Conservation (phyloP, 1,140 invertebrate genomes). For the Brachionus angularis region DNA sequence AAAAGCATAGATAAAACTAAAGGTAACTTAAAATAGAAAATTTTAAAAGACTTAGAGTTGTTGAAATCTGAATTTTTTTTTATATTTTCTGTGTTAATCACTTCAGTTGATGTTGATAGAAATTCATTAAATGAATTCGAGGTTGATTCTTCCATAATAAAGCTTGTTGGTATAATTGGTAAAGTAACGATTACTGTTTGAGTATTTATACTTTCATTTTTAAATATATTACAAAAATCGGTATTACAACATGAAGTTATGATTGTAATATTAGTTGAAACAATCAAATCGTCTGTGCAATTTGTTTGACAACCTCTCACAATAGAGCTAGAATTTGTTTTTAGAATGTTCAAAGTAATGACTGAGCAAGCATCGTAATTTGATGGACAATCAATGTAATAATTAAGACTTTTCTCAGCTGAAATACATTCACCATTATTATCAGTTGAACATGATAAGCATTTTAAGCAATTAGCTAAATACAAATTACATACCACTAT, state of each 20-base stretch:
- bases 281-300: slow-evolving; percentile 9
- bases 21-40: too few species aligned
- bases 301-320: slow-evolving; percentile 14
- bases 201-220: slow-evolving; percentile 5
- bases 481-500: neutral
- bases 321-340: neutral
- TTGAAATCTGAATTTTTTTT: too few species aligned
- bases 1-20: too few species aligned
- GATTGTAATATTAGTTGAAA: slow-evolving; percentile 10
- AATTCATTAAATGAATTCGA: too few species aligned
- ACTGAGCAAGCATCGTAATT: slow-evolving; percentile 2
- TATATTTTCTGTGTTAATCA: too few species aligned
- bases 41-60: too few species aligned
- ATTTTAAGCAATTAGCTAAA: neutral
- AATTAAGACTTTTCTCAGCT: neutral
- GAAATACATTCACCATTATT: slow-evolving; percentile 29
- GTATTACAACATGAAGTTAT: slow-evolving; percentile 1
- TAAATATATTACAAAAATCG: slow-evolving; percentile 13
- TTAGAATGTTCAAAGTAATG: neutral
- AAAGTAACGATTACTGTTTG: neutral
- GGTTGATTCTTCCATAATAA: neutral
- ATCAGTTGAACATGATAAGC: slow-evolving; percentile 22
- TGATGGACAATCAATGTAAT: neutral
- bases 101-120: too few species aligned
- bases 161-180: neutral